Base-by-base conservation (phyloP, 2,113 vertebrate species). In the Chrysemys picta region DNA sequence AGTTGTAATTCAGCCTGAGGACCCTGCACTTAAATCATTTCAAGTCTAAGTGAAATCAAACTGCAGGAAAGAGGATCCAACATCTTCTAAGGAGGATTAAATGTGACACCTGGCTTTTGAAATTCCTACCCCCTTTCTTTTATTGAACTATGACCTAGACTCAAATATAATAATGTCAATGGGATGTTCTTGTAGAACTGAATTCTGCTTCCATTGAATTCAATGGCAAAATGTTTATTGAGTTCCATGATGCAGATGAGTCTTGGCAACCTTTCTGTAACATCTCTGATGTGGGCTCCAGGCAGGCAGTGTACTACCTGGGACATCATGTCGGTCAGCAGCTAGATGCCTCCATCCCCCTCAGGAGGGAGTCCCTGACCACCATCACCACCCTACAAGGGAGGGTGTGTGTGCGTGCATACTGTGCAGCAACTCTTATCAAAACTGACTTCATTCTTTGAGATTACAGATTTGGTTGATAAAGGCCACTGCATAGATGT, bases 1-100 rank as follows among this genome's bases (percentile, higher is more conserved):
- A 1, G 3, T 93, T 95, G 90, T 94, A 84, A 95, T 89, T 96
- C 92, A 91, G 59, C 95, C 80, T 4, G 65, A 95, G 95, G 93
- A 93, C 59, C 21, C 4, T n/a, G 69, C 84, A 88, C 88, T 85
- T 94, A 25, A 22, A 29, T 21, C 57, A 65, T 78, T 93, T 92
- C 72, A 13, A 53, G 57, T 90, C 86, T 53, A 80, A 82, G 54
- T 16, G 78, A 95, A 96, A 96, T 38, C 91, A 95, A 96, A 91
- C 82, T 8, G 0, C 2, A 5, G 76, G 89, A 53, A 94, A 47
- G 53, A 16, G 62, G 10, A 84, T 84, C 47, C 62, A 38, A 79
- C 47, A 4, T 83, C 12, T 0, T 47, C 4, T 21, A 72, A 92
- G 80, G 50, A 90, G 78, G 82, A 82, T 91, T 91, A 95, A 91